Evolutionary conservation across 2,113 vertebrate genomes (phyloP).

Genomic region (Taxidea taxus): DNA sequence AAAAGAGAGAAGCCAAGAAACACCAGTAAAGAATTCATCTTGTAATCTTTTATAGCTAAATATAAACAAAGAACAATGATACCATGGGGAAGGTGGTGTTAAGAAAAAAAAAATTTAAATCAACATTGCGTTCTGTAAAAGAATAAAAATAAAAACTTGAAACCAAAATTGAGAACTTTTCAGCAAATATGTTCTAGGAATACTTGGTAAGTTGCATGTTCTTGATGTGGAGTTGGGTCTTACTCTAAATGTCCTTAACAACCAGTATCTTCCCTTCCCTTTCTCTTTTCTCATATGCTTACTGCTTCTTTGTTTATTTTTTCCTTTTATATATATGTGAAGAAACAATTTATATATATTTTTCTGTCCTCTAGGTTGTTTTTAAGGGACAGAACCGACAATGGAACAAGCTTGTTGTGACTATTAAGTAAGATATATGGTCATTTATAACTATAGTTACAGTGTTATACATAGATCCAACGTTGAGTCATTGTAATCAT

Average conservation of each 20-base stretch:
- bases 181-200: not conserved
- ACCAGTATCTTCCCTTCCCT: not conserved
- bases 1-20: not conserved
- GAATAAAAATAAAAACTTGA: not conserved
- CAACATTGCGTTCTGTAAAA: not conserved
- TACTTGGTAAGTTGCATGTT: not conserved
- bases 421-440: conserved; percentile 42
- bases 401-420: conserved; percentile 39
- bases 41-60: not conserved
- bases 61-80: not conserved
- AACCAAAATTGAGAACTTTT: not conserved
- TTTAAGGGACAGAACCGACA: not conserved
- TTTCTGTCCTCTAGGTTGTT: not conserved
- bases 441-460: conserved; percentile 34
- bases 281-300: not conserved
- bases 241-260: not conserved
- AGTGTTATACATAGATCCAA: conserved; percentile 37
- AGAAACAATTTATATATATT: not conserved
- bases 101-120: not conserved
- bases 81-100: not conserved
- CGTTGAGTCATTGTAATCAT: conserved; percentile 51
- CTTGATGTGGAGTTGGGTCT: not conserved
- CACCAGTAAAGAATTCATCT: not conserved
- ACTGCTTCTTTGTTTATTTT: not conserved
- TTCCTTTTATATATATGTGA: not conserved